Percentiles rank a stretch among this genome's conserved stretches.
Conservation (phyloP, 2,888 invertebrate genomes). For the Tortrix viridana region DNA sequence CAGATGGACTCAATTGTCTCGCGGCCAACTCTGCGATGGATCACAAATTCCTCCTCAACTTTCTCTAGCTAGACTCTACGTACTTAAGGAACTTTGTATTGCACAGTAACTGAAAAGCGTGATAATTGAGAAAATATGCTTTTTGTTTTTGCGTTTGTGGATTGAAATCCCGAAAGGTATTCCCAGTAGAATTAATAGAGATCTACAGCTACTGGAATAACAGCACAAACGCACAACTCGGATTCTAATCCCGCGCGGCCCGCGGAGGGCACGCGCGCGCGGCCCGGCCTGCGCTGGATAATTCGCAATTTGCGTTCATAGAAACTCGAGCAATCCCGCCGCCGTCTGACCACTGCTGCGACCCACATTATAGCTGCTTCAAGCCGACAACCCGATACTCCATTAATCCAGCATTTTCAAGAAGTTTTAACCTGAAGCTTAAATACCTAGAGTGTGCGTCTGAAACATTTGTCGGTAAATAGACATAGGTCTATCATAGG, state of each 20-base stretch:
- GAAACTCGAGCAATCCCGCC: conserved; percentile 48
- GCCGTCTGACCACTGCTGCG: conserved; percentile 35
- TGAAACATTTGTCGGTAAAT: no score
- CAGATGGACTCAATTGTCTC: conserved; percentile 74
- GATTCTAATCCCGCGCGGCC: conserved; percentile 68
- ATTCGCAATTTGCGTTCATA: conserved; percentile 71
- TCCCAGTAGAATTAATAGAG: conserved; percentile 61
- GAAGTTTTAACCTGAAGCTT: no score
- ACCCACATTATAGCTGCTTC: conserved; percentile 34
- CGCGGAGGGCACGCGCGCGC: conserved; percentile 66
- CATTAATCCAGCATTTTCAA: no score
- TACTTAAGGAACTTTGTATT: background rate
- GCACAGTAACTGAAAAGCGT: conserved; percentile 6
- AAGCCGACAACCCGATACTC: background rate
- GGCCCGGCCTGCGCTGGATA: conserved; percentile 52
- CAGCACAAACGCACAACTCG: conserved; percentile 68
- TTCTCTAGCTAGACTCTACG: conserved; percentile 42
- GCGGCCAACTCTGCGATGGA: conserved; percentile 52
- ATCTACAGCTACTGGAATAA: conserved; percentile 62
- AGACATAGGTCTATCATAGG: no score
- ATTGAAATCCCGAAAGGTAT: conserved; percentile 59
- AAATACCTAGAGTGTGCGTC: no score
- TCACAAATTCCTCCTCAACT: conserved; percentile 47
- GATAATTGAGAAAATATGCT: conserved; percentile 20
- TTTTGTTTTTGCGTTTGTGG: conserved; percentile 45